Conservation (phyloP, 1,140 invertebrate species). For the Meloidogyne floridensis region DNA sequence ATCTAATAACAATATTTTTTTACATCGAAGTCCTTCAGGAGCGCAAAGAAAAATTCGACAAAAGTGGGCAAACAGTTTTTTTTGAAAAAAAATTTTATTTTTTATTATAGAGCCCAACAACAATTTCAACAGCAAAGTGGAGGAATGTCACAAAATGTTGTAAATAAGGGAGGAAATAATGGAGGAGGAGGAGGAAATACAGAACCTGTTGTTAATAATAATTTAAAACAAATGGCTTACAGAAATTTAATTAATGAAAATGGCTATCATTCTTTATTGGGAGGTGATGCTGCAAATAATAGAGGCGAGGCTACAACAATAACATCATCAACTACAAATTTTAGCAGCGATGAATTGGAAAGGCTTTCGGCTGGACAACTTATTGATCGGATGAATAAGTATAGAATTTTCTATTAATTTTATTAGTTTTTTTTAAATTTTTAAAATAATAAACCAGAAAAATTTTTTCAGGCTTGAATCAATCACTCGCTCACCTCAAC, state of each 20-base stretch:
- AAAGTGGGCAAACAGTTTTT: slow-evolving; percentile 14
- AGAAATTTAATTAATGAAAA: slow-evolving; percentile 30
- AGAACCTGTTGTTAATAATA: neutral
- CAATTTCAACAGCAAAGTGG: slow-evolving; percentile 19
- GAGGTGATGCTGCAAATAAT: neutral
- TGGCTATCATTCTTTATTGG: slow-evolving; percentile 25
- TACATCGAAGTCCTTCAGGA: slow-evolving; percentile 31
- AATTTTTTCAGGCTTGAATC: neutral
- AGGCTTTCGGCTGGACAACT: slow-evolving; percentile 18
- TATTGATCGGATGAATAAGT: slow-evolving; percentile 30
- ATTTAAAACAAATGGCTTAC: slow-evolving; percentile 1
- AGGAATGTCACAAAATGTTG: slow-evolving; percentile 3
- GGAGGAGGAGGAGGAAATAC: neutral
- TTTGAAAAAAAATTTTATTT: neutral
- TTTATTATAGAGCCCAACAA: slow-evolving; percentile 13
- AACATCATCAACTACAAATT: neutral
- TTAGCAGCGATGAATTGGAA: neutral
- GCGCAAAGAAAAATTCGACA: slow-evolving; percentile 32
- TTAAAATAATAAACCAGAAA: too few species aligned
- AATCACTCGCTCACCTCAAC: neutral
- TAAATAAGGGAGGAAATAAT: neutral
- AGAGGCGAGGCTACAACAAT: neutral
- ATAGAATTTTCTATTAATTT: neutral
- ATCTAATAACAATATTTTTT: neutral
- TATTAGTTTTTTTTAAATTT: neutral